Evolutionary conservation across 2,113 vertebrate species (phyloP), one percentile per base, ranked within the genome.

Genomic region (Nestor notabilis): DNA sequence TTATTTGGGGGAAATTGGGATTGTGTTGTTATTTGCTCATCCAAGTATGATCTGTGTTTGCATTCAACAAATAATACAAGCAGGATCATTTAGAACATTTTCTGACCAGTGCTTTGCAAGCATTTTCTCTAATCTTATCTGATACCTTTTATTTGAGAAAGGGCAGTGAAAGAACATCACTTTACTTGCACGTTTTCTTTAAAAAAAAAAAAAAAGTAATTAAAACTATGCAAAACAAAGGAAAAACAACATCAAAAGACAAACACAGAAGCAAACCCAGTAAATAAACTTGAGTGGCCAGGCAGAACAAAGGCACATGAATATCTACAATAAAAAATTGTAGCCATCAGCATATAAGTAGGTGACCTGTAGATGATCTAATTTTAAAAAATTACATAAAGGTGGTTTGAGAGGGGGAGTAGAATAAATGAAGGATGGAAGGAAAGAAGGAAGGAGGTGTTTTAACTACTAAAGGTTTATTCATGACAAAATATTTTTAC

Each of bases 51-150:
- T 60, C 52, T 93, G 28, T 61, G 47, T 91, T 93, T 97, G 85
- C 75, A 82, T 81, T 96, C 94, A 97, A 74, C 74, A 94, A 97
- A 92, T 61, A 89, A 86, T 60, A 47, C 10, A 76, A 79, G 18
- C 6, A 7, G 79, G 70, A 95, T 70, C 28, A 93, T 95, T 96
- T 81, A 95, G 69, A 65, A 81, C 18, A 64, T 93, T 83, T 83
- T 92, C 93, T 60, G 53, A 93, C 77, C 33, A 89, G 53, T 87
- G 89, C 92, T 96, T 96, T 43, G 84, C 79, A 97, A 97, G 80
- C 90, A 75, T 93, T 97, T 98, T 97, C 89, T 65, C 68, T 97
- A 96, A 97, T 97, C 86, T 93, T 90, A 91, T 97, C 87, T 96
- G 69, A 92, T 95, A 87, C 33, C 9, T 41, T 92, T 97, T 94